A percentile compares a stretch with the other conserved stretches of the same genome.
Evolutionary conservation across 2,797 vertebrate genomes (phyloP).

Genomic region (Champsocephalus gunnari): DNA sequence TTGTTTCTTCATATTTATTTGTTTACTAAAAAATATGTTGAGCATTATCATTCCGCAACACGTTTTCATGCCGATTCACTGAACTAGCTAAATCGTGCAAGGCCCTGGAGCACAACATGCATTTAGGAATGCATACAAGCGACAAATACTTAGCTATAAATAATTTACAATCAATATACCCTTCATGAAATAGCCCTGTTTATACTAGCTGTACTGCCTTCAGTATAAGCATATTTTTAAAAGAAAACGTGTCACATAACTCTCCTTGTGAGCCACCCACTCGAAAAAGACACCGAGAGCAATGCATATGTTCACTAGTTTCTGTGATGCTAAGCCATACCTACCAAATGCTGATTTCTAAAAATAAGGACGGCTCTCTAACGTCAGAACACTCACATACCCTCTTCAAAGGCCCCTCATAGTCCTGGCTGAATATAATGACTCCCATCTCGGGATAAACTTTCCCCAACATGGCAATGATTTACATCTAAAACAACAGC

Average conservation of each 20-base stretch:
- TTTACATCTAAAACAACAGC: constrained; percentile 70
- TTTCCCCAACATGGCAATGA: constrained; percentile 54
- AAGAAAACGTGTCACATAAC: constrained; percentile 18
- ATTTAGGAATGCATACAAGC: constrained; percentile 32
- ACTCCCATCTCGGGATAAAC: constrained; percentile 41
- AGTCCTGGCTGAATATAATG: constrained; percentile 48
- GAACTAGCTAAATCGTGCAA: constrained; percentile 21
- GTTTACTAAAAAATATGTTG: constrained; percentile 36
- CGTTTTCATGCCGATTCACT: constrained; percentile 44
- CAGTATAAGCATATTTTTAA: constrained; percentile 2
- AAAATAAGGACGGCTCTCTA: constrained; percentile 32
- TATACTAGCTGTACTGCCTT: constrained; percentile 24
- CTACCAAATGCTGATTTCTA: constrained; percentile 56
- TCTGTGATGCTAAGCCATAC: constrained; percentile 35
- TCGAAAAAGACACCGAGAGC: constrained; percentile 5
- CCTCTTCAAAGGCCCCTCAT: constrained; percentile 23
- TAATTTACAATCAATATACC: constrained; percentile 17
- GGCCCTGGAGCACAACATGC: constrained; percentile 22
- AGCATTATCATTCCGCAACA: constrained; percentile 39
- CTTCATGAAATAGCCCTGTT: constrained; percentile 19
- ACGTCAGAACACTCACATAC: constrained; percentile 1
- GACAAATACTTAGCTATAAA: constrained; percentile 39
- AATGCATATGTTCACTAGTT: constrained; percentile 56
- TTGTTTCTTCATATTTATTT: constrained; percentile 52
- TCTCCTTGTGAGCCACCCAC: constrained; percentile 49